Evolutionary conservation across 2,888 invertebrate species (phyloP).

Genomic region (Scaptomyza caliginosa): DNA sequence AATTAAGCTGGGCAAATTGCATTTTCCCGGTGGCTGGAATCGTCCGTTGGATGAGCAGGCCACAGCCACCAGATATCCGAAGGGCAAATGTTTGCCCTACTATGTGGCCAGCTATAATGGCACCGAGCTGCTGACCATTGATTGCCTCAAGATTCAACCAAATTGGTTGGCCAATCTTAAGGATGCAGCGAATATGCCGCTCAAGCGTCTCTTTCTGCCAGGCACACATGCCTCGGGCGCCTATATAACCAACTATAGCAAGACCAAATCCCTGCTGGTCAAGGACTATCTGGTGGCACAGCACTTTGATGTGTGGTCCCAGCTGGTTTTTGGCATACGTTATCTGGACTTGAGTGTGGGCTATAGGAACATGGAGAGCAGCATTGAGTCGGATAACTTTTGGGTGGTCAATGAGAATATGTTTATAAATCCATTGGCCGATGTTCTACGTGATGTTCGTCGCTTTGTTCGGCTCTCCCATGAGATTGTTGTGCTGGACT

Average conservation of each 20-base stretch:
- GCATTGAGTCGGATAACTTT: slow-evolving; percentile 70
- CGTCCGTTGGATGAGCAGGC: slow-evolving; percentile 76
- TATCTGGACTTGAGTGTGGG: slow-evolving; percentile 92
- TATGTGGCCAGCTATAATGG: slow-evolving; percentile 89
- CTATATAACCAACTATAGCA: slow-evolving; percentile 81
- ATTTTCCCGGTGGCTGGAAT: slow-evolving; percentile 87
- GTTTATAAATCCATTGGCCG: slow-evolving; percentile 87
- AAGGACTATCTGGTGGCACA: slow-evolving; percentile 86
- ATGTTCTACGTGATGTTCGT: slow-evolving; percentile 88
- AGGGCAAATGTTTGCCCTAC: slow-evolving; percentile 88
- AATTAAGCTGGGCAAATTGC: slow-evolving; percentile 85
- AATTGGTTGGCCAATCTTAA: slow-evolving; percentile 91
- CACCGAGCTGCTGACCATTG: slow-evolving; percentile 86
- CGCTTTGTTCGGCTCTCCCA: slow-evolving; percentile 88
- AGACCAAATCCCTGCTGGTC: slow-evolving; percentile 73
- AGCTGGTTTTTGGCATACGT: slow-evolving; percentile 92
- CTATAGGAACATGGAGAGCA: slow-evolving; percentile 59
- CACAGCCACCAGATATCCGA: slow-evolving; percentile 73
- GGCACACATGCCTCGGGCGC: slow-evolving; percentile 88
- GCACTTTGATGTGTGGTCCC: slow-evolving; percentile 92
- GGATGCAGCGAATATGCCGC: slow-evolving; percentile 71
- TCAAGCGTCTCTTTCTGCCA: slow-evolving; percentile 82
- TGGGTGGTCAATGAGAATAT: slow-evolving; percentile 83
- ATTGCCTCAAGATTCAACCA: slow-evolving; percentile 92
- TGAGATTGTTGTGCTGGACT: slow-evolving; percentile 91